Percentiles rank a stretch among this genome's conserved stretches.
Conservation (phyloP, 2,888 invertebrate species). For the Andrena praecox region DNA sequence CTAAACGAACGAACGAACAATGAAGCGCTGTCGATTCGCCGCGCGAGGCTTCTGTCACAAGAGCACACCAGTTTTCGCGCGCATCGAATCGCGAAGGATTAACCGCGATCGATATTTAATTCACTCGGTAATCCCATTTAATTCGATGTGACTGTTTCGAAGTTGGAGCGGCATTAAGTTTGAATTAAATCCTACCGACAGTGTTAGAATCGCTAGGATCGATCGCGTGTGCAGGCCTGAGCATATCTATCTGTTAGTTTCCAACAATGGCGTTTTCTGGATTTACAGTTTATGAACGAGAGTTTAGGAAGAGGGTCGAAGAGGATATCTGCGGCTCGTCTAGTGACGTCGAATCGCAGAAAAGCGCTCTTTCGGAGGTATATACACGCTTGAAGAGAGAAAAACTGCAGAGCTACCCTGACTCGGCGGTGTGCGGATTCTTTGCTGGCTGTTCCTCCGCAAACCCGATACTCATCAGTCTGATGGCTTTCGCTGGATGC, state of each 20-base stretch:
- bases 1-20: no score
- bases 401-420: neutral
- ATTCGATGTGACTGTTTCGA: constrained; percentile 44
- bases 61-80: neutral
- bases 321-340: neutral
- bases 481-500: constrained; percentile 30
- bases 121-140: constrained; percentile 52
- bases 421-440: neutral
- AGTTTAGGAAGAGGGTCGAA: neutral
- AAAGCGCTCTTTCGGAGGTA: neutral
- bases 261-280: neutral
- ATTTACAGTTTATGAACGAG: neutral
- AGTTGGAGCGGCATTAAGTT: neutral
- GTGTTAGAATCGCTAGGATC: neutral
- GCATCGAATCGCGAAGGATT: neutral
- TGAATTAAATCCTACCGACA: neutral
- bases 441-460: neutral
- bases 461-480: constrained; percentile 32
- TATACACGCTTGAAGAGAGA: neutral
- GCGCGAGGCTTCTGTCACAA: no score
- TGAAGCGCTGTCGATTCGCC: no score
- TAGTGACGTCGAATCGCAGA: neutral
- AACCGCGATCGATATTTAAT: constrained; percentile 54
- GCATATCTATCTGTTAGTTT: neutral
- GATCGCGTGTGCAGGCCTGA: neutral